Evolutionary conservation across 2,888 invertebrate genomes (phyloP).

Genomic region (Anthoptus insignis): DNA sequence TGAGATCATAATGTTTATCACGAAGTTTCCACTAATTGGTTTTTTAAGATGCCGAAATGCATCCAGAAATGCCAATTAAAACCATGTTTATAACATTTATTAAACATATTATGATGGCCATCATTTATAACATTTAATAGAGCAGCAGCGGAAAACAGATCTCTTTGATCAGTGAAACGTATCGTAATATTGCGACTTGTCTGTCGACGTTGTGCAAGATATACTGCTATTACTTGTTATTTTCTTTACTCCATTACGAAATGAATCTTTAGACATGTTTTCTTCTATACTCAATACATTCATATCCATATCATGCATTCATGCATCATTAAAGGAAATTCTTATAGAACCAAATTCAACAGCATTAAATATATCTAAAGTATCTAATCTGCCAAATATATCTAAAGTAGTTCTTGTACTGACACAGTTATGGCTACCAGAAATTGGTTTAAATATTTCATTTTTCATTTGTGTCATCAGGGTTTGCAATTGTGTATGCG

Average conservation of each 20-base stretch:
- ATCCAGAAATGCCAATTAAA: neutral
- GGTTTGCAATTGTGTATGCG: no score
- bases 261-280: conserved; percentile 1
- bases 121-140: neutral
- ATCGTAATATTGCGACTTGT: conserved; percentile 8
- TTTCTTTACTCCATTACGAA: conserved; percentile 6
- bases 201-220: conserved; percentile 7
- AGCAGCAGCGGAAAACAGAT: neutral
- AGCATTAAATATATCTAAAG: no score
- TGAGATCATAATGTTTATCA: no score
- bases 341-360: no score
- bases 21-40: neutral
- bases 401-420: no score
- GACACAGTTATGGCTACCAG: no score
- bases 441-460: no score
- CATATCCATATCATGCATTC: neutral
- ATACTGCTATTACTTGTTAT: conserved; percentile 13
- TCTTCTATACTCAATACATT: neutral
- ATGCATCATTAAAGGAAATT: no score
- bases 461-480: no score
- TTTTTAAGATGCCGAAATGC: neutral
- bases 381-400: no score
- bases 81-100: no score
- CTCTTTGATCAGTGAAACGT: conserved; percentile 17
- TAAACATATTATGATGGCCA: neutral